Base-by-base conservation (phyloP, 1,140 invertebrate species). In the Trinorchestia longiramus region DNA sequence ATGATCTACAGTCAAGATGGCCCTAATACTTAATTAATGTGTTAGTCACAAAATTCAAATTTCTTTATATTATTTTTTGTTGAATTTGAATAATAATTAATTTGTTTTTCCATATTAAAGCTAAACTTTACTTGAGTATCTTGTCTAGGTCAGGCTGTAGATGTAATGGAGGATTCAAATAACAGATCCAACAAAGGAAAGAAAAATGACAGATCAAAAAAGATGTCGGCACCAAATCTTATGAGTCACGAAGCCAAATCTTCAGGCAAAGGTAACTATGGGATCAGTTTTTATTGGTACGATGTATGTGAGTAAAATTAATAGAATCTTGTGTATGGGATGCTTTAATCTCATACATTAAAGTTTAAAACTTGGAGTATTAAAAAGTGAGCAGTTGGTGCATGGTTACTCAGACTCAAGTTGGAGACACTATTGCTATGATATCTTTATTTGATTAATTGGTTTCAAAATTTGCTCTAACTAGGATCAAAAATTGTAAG, bases 221-320 rank as follows among this genome's bases (percentile, higher is more conserved):
- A 94, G 43, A 94, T 94, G 92, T 94, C 92, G 11, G 92, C 92
- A 94, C 92, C 92, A 45, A 94, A 94, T 43, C 44, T 94, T 44
- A 3, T 23, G 3, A 40, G 36, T 94, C 41, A 11, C 8, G 43
- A 47, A 94, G 88, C 43, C 41, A 90, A 41, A 90, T 42, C 88
- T 90, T 90, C 88, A 90, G 36, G 43, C 62, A 77, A 77, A 77
- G 62, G 62, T 77, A 77, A 77, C 36, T 11, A 11, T 77, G 3
- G 40, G 62, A 40, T 77, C 40, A 40, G 62, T 19, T 77, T 77
- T 40, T 77, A 77, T 17, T 77, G 62, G 62, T 17, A 40, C 40
- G 40, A 17, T 40, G 62, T 17, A 19, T 19, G 17, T 77, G 62
- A 40, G 40, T 77, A 77, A 19, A 77, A 19, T 77, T 87, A 8